Base-by-base conservation (phyloP, 2,888 invertebrate genomes). In the Tridacna gigas region DNA sequence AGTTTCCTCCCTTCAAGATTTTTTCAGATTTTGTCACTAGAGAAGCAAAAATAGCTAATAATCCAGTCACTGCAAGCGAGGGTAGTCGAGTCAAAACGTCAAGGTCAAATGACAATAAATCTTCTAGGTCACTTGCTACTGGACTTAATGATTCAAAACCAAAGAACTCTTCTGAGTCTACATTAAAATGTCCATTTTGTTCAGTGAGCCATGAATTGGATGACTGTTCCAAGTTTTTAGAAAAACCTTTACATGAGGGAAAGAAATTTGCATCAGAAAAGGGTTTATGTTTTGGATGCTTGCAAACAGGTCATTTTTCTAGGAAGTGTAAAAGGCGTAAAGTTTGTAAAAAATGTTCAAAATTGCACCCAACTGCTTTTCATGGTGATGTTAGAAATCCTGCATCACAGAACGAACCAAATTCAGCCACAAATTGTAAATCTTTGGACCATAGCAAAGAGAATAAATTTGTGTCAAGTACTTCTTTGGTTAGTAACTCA, bases 281-380 rank as follows among this genome's bases (percentile, higher is more conserved):
- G 18, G n/a, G 25, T 15, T 71, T 71, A 47, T 71, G 71, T 71
- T 71, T 71, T 47, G 89, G 89, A 11, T 90, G 90, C 76, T 60
- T 90, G n/a, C 1, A 66, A 4, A 15, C 26, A 20, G 89, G 89
- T 7, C 90, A 90, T 63, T 47, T 79, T 18, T 82, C 86, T 3
- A 88, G 80, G 61, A 74, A 76, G 13, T 90, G 90, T 74, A 79
- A n/a, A 48, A 18, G 77, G 0, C 60, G 81, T 74, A 56, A 60
- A 45, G 80, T 37, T 22, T 90, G 89, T 75, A 28, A 74, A 18
- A 75, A 37, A 26, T 90, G 89, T 77, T 45, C 48, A 0, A 84
- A 79, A 47, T 77, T 74, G 4, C 89, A 89, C 67, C 88, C 89
- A 15, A 88, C 90, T n/a, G 74, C 74, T 45, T 47, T 89, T 11